Base-by-base conservation (phyloP, 2,113 vertebrate genomes). In the Desmodus rotundus region DNA sequence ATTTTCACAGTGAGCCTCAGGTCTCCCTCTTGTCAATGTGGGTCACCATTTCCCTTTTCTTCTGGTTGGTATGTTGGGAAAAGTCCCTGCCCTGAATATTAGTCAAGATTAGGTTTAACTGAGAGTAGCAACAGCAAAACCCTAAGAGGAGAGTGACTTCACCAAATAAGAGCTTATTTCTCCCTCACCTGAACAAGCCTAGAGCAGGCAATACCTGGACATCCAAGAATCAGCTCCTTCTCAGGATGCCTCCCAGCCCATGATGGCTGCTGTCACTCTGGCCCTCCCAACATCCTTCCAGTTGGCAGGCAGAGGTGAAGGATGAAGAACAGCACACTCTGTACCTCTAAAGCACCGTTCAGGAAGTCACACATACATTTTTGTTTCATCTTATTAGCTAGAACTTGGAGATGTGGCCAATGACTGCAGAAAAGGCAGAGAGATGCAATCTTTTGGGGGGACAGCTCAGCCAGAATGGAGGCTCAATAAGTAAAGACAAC, bases 391-490 rank as follows among this genome's bases (percentile, higher is more conserved):
- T 13, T n/a, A 56, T 2, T 11, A 36, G 67, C 13, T 47, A 11
- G 17, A 11, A 31, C 16, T 3, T 6, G 14, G 65, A 47, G 33
- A 26, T 1, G 2, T 14, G 3, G 13, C 9, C 15, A 0, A 19
- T 1, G 4, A 28, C 16, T 4, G 8, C 72, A n/a, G 31, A 10
- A 3, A 80, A 20, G 67, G 41, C 33, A 3, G 5, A 20, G 3
- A 16, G 15, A 22, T 1, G 5, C 1, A 2, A 1, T 52, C 41
- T 19, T 26, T 22, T 4, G 0, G 0, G 0, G 41, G 50, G 67
- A 33, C 2, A 2, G 17, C 65, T 36, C 72, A n/a, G 43, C 33
- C 26, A 8, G 31, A 24, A n/a, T 5, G 65, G 1, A 3, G 16
- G 33, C 31, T 36, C n/a, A 3, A 1, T 2, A 2, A 14, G 24